Conservation (phyloP, 2,888 invertebrate genomes). For the Micropterix aruncella region DNA sequence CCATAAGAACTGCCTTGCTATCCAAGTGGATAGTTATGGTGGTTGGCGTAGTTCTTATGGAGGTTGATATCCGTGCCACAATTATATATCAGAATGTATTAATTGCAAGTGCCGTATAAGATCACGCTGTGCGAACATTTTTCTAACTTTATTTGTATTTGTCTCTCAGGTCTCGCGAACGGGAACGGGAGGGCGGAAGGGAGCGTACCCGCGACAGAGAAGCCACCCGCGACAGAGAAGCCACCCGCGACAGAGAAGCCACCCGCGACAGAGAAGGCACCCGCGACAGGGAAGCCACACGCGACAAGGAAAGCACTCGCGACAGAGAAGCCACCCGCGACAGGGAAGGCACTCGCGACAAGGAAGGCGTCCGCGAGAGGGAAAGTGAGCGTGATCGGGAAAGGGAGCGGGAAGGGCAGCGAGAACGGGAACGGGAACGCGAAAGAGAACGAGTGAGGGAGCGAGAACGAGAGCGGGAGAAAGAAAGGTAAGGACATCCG, state of each 20-base stretch:
- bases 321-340: conserved; percentile 25
- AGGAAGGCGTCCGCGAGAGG: conserved; percentile 25
- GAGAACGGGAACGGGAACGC: conserved; percentile 20
- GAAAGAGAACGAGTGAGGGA: conserved; percentile 34
- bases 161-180: conserved; percentile 21
- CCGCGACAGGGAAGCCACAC: conserved; percentile 20
- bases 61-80: too few relatives aligned
- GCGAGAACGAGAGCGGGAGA: conserved; percentile 20
- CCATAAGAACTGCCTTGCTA: too few relatives aligned
- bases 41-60: too few relatives aligned
- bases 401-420: conserved; percentile 18
- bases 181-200: conserved; percentile 14
- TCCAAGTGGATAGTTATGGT: too few relatives aligned
- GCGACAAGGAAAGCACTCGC: conserved; percentile 21
- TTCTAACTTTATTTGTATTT: conserved; percentile 3
- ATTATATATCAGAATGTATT: too few relatives aligned
- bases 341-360: conserved; percentile 25
- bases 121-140: too few relatives aligned
- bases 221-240: conserved; percentile 22
- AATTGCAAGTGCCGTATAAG: too few relatives aligned
- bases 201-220: conserved; percentile 11
- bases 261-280: conserved; percentile 20
- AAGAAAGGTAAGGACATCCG: conserved; percentile 18
- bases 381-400: conserved; percentile 25
- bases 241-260: conserved; percentile 21